Evolutionary conservation across 1,140 invertebrate species (phyloP).

Genomic region (Drosophila tristis): DNA sequence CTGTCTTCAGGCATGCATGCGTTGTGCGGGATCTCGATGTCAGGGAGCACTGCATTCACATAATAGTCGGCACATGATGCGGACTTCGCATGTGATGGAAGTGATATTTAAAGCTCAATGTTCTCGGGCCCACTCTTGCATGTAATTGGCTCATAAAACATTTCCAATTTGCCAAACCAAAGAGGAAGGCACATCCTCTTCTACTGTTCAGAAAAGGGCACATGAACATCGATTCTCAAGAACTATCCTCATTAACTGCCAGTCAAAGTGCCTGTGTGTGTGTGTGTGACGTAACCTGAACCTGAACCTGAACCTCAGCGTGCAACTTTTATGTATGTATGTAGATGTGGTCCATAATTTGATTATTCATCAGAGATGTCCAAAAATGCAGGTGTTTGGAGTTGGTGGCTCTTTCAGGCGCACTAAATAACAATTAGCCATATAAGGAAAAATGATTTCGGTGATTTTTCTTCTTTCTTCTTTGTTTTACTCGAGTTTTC

Average conservation of each 20-base stretch:
- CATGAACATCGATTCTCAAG: conserved; percentile 52
- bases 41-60: conserved; percentile 36
- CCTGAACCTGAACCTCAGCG: conserved; percentile 29
- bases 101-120: conserved; percentile 55
- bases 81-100: conserved; percentile 62
- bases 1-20: conserved; percentile 34
- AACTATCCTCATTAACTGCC: conserved; percentile 49
- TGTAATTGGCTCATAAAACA: conserved; percentile 75
- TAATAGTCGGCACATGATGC: conserved; percentile 58
- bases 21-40: conserved; percentile 5
- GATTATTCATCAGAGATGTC: conserved; percentile 52
- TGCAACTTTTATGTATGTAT: background rate
- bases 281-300: conserved; percentile 51
- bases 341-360: conserved; percentile 1
- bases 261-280: background rate
- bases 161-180: conserved; percentile 12
- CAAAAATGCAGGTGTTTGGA: conserved; percentile 68
- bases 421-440: conserved; percentile 78
- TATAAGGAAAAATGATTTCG: conserved; percentile 49
- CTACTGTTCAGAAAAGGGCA: conserved; percentile 27
- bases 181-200: conserved; percentile 4
- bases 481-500: background rate
- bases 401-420: conserved; percentile 50
- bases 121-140: conserved; percentile 76
- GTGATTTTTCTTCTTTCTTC: conserved; percentile 3